These are phyloP conservation scores for Leucoraja erinaceus DNA, from an alignment of 2,113 vertebrate genomes.

Conservation along the genomic window DNA sequence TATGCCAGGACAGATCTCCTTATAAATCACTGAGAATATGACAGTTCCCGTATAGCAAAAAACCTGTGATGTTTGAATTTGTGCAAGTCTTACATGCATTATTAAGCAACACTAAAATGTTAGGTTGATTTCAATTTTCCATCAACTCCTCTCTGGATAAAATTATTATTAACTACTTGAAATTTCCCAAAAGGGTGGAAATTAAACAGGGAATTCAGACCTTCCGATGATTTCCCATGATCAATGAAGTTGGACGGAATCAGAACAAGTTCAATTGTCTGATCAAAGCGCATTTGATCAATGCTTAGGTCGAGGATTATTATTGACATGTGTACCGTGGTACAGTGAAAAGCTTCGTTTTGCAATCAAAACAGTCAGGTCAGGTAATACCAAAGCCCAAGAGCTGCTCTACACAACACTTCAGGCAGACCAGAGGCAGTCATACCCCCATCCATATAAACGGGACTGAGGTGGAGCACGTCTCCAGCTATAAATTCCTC, in stretches of 20 bases:
- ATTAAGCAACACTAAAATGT: conserved; percentile 22
- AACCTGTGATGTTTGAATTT: neutral
- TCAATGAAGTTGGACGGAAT: neutral
- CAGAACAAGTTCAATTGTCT: neutral
- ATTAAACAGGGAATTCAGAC: neutral
- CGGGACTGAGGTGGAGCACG: too few species aligned
- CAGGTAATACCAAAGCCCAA: too few species aligned
- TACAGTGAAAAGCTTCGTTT: too few species aligned
- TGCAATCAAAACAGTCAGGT: too few species aligned
- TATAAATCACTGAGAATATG: neutral
- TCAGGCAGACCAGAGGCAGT: too few species aligned
- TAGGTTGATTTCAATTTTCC: conserved; percentile 12
- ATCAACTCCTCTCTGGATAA: neutral
- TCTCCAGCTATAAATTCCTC: too few species aligned
- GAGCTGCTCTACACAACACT: too few species aligned
- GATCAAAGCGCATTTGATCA: neutral
- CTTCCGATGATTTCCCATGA: neutral
- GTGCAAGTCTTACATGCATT: neutral
- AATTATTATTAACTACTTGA: conserved; percentile 9
- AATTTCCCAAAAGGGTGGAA: neutral
- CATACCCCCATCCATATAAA: too few species aligned
- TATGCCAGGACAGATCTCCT: neutral
- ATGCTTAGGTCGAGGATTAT: neutral
- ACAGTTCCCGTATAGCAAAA: neutral
- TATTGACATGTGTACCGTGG: too few species aligned